phyloP scores from a whole-genome alignment of 92 coral and sea anemone genomes.

The Porites evermanni region DNA sequence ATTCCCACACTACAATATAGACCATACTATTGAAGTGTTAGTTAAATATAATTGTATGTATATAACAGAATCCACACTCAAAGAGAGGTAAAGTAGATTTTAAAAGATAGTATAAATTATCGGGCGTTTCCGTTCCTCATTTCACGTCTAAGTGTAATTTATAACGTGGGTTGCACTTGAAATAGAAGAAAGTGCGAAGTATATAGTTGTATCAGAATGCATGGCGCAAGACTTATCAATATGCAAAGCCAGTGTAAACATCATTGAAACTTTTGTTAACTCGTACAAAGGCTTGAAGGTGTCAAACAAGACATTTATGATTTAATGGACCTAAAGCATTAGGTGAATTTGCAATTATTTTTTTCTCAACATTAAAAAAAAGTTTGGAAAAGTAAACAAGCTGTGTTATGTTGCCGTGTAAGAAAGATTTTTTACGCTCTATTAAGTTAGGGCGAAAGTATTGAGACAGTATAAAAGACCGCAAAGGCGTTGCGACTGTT shows the following conservation, averaged over 20 bases:
- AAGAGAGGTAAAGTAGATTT: constrained; percentile 41
- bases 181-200: background rate
- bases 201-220: constrained; percentile 6
- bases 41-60: constrained; percentile 53
- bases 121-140: background rate
- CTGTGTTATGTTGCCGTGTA: background rate
- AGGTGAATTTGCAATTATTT: constrained; percentile 5
- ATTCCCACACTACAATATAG: constrained; percentile 41
- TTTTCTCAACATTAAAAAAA: constrained; percentile 11
- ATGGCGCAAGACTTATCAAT: constrained; percentile 15
- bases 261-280: constrained; percentile 67
- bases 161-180: background rate
- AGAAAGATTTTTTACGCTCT: constrained; percentile 7
- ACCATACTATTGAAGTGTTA: constrained; percentile 44
- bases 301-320: constrained; percentile 51
- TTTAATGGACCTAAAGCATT: constrained; percentile 39
- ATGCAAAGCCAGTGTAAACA: constrained; percentile 62
- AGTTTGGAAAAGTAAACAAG: background rate
- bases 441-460: background rate
- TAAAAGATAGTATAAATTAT: constrained; percentile 45
- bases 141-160: background rate
- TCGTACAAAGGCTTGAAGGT: constrained; percentile 60
- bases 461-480: too few relatives aligned
- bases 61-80: constrained; percentile 48
- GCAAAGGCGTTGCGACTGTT: background rate